A percentile compares a stretch with the other conserved stretches of the same genome.
These are phyloP conservation scores for Ethmia dodecea DNA, from an alignment of 2,888 invertebrate genomes.

Conservation along the genomic window DNA sequence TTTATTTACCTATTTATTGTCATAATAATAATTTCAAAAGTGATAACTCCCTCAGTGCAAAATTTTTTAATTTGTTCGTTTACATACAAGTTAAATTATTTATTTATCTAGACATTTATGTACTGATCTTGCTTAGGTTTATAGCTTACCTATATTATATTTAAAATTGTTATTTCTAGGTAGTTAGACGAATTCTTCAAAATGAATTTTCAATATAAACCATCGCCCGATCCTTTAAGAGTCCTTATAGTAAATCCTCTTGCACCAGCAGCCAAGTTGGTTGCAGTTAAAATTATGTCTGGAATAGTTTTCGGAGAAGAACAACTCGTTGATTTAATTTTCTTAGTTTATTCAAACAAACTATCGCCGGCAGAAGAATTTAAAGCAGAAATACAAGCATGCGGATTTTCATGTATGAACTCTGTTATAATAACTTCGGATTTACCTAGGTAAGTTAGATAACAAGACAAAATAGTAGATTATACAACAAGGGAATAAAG, in stretches of 20 bases:
- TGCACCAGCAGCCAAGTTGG: slow-evolving; percentile 35
- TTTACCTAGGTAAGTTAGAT: slow-evolving; percentile 56
- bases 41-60: too few species aligned
- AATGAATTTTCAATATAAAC: slow-evolving; percentile 50
- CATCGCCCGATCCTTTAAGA: slow-evolving; percentile 34
- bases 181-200: too few species aligned
- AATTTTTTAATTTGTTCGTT: too few species aligned
- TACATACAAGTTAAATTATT: too few species aligned
- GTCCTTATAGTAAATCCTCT: slow-evolving; percentile 54
- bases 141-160: too few species aligned
- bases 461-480: too few species aligned
- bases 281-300: slow-evolving; percentile 45
- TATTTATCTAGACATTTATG: too few species aligned
- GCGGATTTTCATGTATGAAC: slow-evolving; percentile 47
- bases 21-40: too few species aligned
- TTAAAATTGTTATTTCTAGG: too few species aligned
- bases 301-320: slow-evolving; percentile 47
- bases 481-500: too few species aligned
- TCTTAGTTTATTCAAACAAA: slow-evolving; percentile 55
- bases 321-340: slow-evolving; percentile 44
- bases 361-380: slow-evolving; percentile 32
- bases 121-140: too few species aligned
- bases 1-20: neutral
- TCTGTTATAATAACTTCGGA: slow-evolving; percentile 42
- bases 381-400: slow-evolving; percentile 39